Evolutionary conservation across 2,113 vertebrate species (phyloP), one percentile per base, ranked within the genome.

Genomic region (Cyanocitta stelleri): DNA sequence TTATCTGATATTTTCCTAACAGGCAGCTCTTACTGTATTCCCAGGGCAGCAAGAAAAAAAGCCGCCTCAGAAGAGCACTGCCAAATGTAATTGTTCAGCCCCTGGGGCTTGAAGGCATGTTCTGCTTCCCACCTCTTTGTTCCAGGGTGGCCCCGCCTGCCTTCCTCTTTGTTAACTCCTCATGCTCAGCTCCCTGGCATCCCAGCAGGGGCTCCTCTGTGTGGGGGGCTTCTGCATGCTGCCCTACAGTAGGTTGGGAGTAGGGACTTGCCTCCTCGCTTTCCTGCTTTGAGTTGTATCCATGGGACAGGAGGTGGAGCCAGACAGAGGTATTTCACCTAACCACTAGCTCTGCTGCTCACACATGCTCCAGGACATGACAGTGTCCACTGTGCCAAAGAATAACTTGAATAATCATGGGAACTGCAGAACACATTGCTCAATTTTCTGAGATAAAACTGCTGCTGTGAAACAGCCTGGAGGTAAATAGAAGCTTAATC

Each of bases 1-100:
- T 97, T 98, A 97, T 97, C 97, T 96, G 97, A 97, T 97, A 95
- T 94, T 92, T 95, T 97, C 87, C 85, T 97, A 94, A 95, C 97
- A 97, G 96, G 90, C 94, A 97, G 78, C 71, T 92, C 91, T 88
- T 93, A 90, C 93, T 87, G 82, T 89, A 95, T 97, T 97, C 97
- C 92, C 85, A 33, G 75, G 86, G 89, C 58, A 79, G 92, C 89
- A 85, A 95, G 95, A 85, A 94, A 93, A 95, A 96, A 97, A 26
- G 41, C 76, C 21, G 59, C 90, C 85, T 64, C 84, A 87, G 94
- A 95, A 97, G 94, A 87, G 35, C 44, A 64, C 75, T 94, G 88
- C 91, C 95, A 85, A 95, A 87, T 58, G 49, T 83, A 66, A 95
- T 69, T 77, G 86, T 91, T 96, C 85, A 96, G 79, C 77, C 96